Conservation (phyloP, 1,140 invertebrate species). For the Ctenoplectra terminalis region DNA sequence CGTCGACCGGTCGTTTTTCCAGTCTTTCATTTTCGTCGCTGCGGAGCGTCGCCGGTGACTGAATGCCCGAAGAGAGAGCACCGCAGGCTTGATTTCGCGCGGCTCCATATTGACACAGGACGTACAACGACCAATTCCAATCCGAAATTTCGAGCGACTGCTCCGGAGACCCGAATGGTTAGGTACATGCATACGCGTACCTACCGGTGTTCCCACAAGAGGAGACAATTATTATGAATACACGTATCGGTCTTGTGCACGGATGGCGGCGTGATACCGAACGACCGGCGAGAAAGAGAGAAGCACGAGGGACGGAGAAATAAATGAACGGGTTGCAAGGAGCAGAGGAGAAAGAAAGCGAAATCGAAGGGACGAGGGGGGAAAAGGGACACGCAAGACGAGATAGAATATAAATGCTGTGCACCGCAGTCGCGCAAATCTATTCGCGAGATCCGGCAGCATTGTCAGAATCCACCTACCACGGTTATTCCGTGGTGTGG, state of each 20-base stretch:
- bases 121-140: conserved; percentile 35
- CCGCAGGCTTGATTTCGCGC: conserved; percentile 19
- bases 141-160: conserved; percentile 26
- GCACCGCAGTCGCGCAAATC: conserved; percentile 60
- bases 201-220: background rate
- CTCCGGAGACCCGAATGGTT: background rate
- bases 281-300: background rate
- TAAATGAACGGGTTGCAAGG: background rate
- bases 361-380: background rate
- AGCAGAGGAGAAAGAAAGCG: background rate
- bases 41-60: background rate
- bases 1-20: conserved; percentile 13
- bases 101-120: conserved; percentile 37
- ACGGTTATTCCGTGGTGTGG: conserved; percentile 53
- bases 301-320: background rate
- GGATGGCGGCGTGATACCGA: background rate
- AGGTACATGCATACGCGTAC: conserved; percentile 8
- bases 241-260: conserved; percentile 11
- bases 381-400: background rate
- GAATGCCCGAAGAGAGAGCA: background rate
- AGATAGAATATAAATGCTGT: conserved; percentile 54
- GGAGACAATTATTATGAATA: conserved; percentile 63
- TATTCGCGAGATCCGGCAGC: conserved; percentile 59
- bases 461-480: conserved; percentile 66
- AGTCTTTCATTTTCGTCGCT: conserved; percentile 28